Evolutionary conservation across 2,888 invertebrate genomes (phyloP).

Genomic region (Aphodius sticticus): DNA sequence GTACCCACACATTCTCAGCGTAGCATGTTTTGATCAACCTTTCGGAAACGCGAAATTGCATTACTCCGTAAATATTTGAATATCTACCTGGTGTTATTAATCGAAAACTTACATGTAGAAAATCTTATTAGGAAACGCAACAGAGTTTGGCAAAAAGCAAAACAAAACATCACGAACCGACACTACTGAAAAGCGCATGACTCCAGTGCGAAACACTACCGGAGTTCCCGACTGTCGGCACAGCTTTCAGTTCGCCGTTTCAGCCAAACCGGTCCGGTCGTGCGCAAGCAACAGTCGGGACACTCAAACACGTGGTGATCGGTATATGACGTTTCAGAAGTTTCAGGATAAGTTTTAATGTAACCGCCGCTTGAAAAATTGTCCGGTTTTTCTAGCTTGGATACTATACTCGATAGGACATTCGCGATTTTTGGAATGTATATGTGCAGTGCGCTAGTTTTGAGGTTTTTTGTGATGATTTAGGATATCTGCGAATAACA

Average conservation of each 20-base stretch:
- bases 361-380: neutral
- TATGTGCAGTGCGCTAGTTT: neutral
- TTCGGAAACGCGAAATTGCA: neutral
- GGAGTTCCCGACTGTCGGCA: slow-evolving; percentile 18
- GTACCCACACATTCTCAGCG: neutral
- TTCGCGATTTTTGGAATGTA: neutral
- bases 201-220: slow-evolving; percentile 20
- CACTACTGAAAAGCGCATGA: slow-evolving; percentile 36
- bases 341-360: neutral
- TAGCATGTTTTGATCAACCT: neutral
- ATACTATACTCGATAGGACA: neutral
- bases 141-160: slow-evolving; percentile 6
- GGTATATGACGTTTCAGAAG: neutral
- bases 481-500: neutral
- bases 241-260: slow-evolving; percentile 30
- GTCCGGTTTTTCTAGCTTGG: neutral
- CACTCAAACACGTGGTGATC: slow-evolving; percentile 23
- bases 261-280: slow-evolving; percentile 23
- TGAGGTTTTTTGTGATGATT: neutral
- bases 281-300: slow-evolving; percentile 6
- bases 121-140: slow-evolving; percentile 4
- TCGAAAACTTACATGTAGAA: neutral
- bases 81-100: slow-evolving; percentile 5
- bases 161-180: slow-evolving; percentile 27
- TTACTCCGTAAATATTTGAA: neutral